These are phyloP conservation scores for Leistus spinibarbis DNA, from an alignment of 2,888 invertebrate species.

Conservation along the genomic window DNA sequence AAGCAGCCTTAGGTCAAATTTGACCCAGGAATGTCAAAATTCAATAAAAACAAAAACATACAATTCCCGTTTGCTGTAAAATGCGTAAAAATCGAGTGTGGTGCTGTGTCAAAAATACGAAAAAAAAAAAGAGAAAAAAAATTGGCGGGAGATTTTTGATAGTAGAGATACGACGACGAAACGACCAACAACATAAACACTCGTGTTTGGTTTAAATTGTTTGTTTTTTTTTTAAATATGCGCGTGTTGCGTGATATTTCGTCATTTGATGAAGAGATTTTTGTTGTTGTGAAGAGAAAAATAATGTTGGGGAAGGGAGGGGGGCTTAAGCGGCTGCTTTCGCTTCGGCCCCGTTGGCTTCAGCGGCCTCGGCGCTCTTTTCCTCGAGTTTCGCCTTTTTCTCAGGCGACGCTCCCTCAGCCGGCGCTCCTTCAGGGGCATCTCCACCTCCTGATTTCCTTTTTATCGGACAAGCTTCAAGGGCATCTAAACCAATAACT, in stretches of 20 bases:
- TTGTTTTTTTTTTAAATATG: background rate
- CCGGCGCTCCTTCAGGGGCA: slow-evolving; percentile 54
- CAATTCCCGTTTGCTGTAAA: slow-evolving; percentile 25
- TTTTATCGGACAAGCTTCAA: slow-evolving; percentile 64
- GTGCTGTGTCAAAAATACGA: slow-evolving; percentile 31
- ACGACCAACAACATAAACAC: background rate
- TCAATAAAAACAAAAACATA: slow-evolving; percentile 41
- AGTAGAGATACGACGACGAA: background rate
- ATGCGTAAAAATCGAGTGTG: slow-evolving; percentile 33
- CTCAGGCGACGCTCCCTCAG: slow-evolving; percentile 70
- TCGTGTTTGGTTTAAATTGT: background rate
- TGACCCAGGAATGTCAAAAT: slow-evolving; percentile 40
- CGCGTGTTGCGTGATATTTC: background rate
- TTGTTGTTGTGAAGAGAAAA: background rate
- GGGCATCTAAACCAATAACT: slow-evolving; percentile 46
- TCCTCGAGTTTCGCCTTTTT: slow-evolving; percentile 75
- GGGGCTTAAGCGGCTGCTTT: slow-evolving; percentile 64
- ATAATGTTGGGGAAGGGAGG: background rate
- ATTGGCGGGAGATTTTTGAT: background rate
- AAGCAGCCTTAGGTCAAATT: background rate
- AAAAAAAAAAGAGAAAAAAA: no score
- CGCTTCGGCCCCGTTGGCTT: slow-evolving; percentile 60
- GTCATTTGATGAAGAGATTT: background rate
- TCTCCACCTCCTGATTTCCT: slow-evolving; percentile 72
- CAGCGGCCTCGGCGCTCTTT: slow-evolving; percentile 59